Evolutionary conservation across 2,797 vertebrate genomes (phyloP), one percentile per base, ranked within the genome.

Genomic region (Nothura maculosa): DNA sequence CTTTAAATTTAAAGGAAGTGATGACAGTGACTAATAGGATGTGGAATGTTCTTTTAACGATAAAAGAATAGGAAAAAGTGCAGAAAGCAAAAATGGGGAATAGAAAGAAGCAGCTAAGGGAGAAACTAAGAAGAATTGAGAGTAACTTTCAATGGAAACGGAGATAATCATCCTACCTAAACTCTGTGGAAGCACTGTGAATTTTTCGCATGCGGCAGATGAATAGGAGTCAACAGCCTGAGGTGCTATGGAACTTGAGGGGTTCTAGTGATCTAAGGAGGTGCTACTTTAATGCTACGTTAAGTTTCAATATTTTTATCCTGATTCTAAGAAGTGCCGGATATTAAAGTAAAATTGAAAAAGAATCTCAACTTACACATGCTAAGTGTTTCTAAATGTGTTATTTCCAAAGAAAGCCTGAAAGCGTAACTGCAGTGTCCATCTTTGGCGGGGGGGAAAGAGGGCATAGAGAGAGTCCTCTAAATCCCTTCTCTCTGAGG

Each of bases 271-370:
- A 67, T 48, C 28, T 18, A 54, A 32, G 25, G 52, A 40, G 27
- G 0, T 4, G 12, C 12, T n/a, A 3, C 60, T 61, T 34, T 10
- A 42, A 0, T n/a, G 54, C 6, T 82, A 4, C 2, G 1, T 34
- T 13, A 7, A 5, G 2, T 13, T 72, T 38, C 24, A 36, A 2
- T 15, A 18, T 1, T 27, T 6, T 38, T 9, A 28, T 6, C 32
- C 5, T 6, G 0, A 1, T 40, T 9, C 50, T 61, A 17, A 13
- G 28, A 45, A 81, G 25, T 22, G 10, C 4, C 16, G 14, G 16
- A 3, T 62, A 18, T 38, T 48, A 63, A 64, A 24, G n/a, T n/a
- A 18, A 55, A 62, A 62, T 12, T 60, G 10, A 16, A 32, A 36
- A 63, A 47, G 4, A 34, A n/a, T 17, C 50, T 86, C 16, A 64